A percentile compares a stretch with the other conserved stretches of the same genome.
These are phyloP conservation scores for Galeopsomyia nigrocyanea DNA, from an alignment of 2,888 invertebrate genomes.

Conservation along the genomic window DNA sequence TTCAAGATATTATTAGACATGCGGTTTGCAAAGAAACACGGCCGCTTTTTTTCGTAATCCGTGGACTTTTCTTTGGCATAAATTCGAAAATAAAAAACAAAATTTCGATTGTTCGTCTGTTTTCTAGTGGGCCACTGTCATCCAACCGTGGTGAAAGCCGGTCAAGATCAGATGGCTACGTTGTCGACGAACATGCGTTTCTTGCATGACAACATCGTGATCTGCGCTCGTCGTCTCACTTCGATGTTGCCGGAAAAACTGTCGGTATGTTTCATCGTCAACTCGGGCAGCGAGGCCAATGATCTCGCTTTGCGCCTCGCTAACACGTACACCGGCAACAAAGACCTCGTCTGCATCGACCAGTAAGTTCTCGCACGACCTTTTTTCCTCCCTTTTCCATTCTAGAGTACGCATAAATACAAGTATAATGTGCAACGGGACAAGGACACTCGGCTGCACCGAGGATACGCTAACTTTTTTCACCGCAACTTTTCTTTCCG, in stretches of 20 bases:
- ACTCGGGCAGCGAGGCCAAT: slow-evolving; percentile 99
- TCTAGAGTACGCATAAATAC: too few species aligned
- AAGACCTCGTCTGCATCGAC: slow-evolving; percentile 93
- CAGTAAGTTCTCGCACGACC: slow-evolving; percentile 81
- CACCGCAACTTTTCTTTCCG: too few species aligned
- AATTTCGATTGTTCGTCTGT: neutral
- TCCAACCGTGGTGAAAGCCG: slow-evolving; percentile 92
- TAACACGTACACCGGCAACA: slow-evolving; percentile 87
- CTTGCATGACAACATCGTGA: slow-evolving; percentile 94
- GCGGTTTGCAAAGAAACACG: too few species aligned
- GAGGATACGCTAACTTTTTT: too few species aligned
- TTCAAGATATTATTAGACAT: too few species aligned
- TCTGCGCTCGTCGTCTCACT: slow-evolving; percentile 88
- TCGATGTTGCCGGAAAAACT: slow-evolving; percentile 87
- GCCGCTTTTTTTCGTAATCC: neutral
- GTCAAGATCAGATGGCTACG: slow-evolving; percentile 89
- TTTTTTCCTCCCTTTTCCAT: slow-evolving; percentile 2
- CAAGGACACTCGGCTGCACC: neutral
- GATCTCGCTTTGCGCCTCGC: slow-evolving; percentile 95
- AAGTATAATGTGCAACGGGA: neutral
- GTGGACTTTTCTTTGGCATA: neutral
- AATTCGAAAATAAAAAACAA: neutral
- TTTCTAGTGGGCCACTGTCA: slow-evolving; percentile 96
- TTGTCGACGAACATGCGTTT: slow-evolving; percentile 97
- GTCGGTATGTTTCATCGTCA: slow-evolving; percentile 95